phyloP scores from a whole-genome alignment of 2,888 invertebrate species.

The Gymnocheta viridis region DNA sequence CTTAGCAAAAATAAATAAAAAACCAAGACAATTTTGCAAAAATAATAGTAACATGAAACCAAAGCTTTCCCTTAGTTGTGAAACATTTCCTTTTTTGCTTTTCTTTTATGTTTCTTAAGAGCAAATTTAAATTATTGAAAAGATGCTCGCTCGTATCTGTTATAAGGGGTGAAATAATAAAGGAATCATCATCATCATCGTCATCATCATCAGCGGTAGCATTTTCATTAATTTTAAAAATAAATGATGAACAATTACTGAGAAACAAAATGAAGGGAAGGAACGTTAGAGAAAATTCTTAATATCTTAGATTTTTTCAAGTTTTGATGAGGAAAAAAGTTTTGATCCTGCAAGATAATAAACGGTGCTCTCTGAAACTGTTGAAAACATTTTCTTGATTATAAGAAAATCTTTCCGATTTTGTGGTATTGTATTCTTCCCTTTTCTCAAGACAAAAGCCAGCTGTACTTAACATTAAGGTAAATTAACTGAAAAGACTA shows the following conservation, averaged over 20 bases:
- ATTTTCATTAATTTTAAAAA: constrained; percentile 47
- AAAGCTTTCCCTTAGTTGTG: constrained; percentile 19
- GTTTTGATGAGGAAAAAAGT: too few relatives aligned
- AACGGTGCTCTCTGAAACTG: too few relatives aligned
- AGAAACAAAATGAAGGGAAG: not conserved
- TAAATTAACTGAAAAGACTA: not conserved
- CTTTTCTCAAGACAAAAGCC: not conserved
- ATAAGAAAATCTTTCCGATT: not conserved
- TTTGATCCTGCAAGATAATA: too few relatives aligned
- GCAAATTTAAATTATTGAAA: not conserved
- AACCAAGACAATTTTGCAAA: not conserved
- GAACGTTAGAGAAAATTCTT: not conserved
- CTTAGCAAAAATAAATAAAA: not conserved
- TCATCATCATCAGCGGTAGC: not conserved
- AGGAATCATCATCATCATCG: not conserved
- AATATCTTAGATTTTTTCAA: not conserved
- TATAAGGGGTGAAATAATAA: not conserved
- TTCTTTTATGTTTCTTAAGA: not conserved
- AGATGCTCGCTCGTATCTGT: not conserved
- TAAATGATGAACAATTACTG: constrained; percentile 50
- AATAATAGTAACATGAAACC: constrained; percentile 2
- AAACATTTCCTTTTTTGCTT: too few relatives aligned
- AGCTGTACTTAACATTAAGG: not conserved
- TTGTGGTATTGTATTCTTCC: not conserved
- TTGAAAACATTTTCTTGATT: too few relatives aligned